Base-by-base conservation (phyloP, 2,888 invertebrate species). In the Epiblema foenella region DNA sequence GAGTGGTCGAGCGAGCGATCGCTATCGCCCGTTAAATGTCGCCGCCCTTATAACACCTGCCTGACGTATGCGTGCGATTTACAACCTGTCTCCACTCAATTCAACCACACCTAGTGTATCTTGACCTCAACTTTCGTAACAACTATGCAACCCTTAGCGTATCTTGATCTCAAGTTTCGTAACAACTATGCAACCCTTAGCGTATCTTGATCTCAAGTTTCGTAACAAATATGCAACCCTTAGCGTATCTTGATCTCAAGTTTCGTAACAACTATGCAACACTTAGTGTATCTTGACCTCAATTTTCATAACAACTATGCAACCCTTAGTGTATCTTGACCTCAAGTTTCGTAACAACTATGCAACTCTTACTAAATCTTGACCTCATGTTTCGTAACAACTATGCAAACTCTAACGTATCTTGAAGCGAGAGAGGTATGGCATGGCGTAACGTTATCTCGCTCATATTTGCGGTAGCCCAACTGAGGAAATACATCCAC, bases 1-100 rank as follows among this genome's bases (percentile, higher is more conserved):
- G 46, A 46, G n/a, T 46, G n/a, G 56, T 10, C 56, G n/a, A 12
- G 5, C 54, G 49, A 7, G 54, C 56, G 56, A 56, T 56, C 29
- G 29, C n/a, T 46, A 46, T 46, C 46, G 12, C 46, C 46, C 15
- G 46, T 8, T 46, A n/a, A 46, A 46, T n/a, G 46, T n/a, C 46
- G 46, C 42, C 42, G 42, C 12, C 42, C 42, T 12, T 42, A 12
- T 42, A 42, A n/a, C 46, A n/a, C 46, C 46, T 46, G 46, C n/a
- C 46, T 46, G 46, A n/a, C 46, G n/a, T 46, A 15, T 46, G 46
- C n/a, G 8, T 46, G 46, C 46, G 4, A 46, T 46, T 46, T n/a
- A 46, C 46, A n/a, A 46, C n/a, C n/a, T 8, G 46, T 46, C 1
- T 46, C 46, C 7, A 46, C 46, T 8, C 15, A 46, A 1, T 8